Conservation (phyloP, 2,797 vertebrate genomes). For the Psittacula echo region DNA sequence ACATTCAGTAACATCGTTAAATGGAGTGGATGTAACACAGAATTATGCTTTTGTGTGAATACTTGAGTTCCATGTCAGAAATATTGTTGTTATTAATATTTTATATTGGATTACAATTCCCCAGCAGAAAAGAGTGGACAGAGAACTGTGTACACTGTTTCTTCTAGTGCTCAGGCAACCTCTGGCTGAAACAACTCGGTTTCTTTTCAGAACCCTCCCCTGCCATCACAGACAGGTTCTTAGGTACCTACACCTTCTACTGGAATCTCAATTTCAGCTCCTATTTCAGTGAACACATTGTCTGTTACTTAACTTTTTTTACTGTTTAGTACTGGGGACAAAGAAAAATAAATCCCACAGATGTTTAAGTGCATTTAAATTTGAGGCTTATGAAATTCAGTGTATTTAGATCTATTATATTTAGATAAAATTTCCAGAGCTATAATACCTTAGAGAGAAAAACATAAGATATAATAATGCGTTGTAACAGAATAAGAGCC, state of each 20-base stretch:
- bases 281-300: background rate
- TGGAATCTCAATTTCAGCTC: background rate
- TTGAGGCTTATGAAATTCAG: background rate
- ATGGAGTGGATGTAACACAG: background rate
- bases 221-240: background rate
- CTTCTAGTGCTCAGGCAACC: too few relatives aligned
- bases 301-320: background rate
- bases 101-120: background rate
- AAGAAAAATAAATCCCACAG: background rate
- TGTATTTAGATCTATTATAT: background rate
- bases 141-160: background rate
- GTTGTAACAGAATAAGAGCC: background rate
- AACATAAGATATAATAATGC: background rate
- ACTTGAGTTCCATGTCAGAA: background rate
- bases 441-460: background rate
- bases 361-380: background rate
- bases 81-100: background rate
- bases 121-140: background rate
- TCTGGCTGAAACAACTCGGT: background rate
- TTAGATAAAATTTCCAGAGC: background rate
- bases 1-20: background rate
- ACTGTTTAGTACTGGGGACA: background rate
- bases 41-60: background rate
- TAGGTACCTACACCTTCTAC: background rate
- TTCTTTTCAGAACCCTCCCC: background rate